Base-by-base conservation (phyloP, 2,113 vertebrate species). In the Elephantulus edwardii region DNA sequence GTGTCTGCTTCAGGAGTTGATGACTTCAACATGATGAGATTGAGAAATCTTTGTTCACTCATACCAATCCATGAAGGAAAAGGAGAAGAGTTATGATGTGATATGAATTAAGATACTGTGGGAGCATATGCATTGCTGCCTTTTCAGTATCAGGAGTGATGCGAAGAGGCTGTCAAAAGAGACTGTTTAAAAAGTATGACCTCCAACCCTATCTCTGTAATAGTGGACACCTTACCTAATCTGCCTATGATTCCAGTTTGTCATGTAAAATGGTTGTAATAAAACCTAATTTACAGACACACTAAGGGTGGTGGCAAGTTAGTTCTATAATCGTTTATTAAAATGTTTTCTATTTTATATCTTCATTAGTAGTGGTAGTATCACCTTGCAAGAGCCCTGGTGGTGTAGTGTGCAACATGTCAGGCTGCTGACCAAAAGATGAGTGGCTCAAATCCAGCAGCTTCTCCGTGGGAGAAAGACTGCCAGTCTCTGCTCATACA, bases 81-180 rank as follows among this genome's bases (percentile, higher is more conserved):
- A 82, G 87, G n/a, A 58, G 75, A 56, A 42, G 17, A 5, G 14
- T 46, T 50, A 6, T 0, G 11, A 40, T 33, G 22, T 13, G 6
- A 33, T 9, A 16, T n/a, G 10, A 33, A 5, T 30, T 44, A 7
- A n/a, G 44, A n/a, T 22, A 33, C 13, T 24, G 0, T 11, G n/a
- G 75, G 64, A 40, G 19, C 35, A 9, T 13, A 3, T 8, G 71
- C 17, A 56, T 1, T 20, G n/a, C 24, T 62, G 35, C 66, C 24
- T 42, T 20, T 11, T 56, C 16, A 26, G 19, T 40, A 38, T 38
- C 13, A n/a, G 54, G 38, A 35, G 8, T 26, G 54, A 7, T 16
- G 22, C 26, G 46, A 30, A n/a, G 19, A 20, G 70, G 28, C 68
- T 78, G 20, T 87, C n/a, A 10, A 2, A 42, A 80, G 35, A 72